Percentiles rank a stretch among this genome's conserved stretches.
phyloP scores from a whole-genome alignment of 2,797 vertebrate genomes.

The Melanotaenia trifasciata region DNA sequence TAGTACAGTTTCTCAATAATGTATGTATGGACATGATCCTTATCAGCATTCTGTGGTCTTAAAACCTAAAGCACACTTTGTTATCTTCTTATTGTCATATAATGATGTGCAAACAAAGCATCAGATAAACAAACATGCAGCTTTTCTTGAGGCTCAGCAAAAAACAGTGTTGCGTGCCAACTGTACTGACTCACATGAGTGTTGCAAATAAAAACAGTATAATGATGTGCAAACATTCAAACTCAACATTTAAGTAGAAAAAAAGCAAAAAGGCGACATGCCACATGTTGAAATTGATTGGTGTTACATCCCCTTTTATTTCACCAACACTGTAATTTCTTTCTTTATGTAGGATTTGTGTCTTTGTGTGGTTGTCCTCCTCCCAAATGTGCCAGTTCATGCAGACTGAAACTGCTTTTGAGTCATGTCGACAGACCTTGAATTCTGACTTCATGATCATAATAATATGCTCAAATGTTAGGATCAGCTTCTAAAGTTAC shows the following conservation, averaged over 20 bases:
- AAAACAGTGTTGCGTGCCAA: background rate
- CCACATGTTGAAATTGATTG: background rate
- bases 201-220: background rate
- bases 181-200: background rate
- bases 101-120: background rate
- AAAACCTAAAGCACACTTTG: background rate
- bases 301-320: background rate
- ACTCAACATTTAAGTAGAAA: background rate
- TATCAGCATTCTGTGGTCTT: background rate
- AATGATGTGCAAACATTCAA: background rate
- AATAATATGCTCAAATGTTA: no score
- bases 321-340: background rate
- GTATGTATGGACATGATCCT: background rate
- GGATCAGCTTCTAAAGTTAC: no score
- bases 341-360: background rate
- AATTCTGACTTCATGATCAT: no score
- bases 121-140: background rate
- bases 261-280: background rate
- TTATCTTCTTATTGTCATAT: background rate
- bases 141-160: background rate
- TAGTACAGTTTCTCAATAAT: background rate
- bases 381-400: no score
- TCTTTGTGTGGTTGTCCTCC: background rate
- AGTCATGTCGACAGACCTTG: no score
- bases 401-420: no score